These are phyloP conservation scores for Homarus gammarus DNA, from an alignment of 2,888 invertebrate species.

Conservation along the genomic window DNA sequence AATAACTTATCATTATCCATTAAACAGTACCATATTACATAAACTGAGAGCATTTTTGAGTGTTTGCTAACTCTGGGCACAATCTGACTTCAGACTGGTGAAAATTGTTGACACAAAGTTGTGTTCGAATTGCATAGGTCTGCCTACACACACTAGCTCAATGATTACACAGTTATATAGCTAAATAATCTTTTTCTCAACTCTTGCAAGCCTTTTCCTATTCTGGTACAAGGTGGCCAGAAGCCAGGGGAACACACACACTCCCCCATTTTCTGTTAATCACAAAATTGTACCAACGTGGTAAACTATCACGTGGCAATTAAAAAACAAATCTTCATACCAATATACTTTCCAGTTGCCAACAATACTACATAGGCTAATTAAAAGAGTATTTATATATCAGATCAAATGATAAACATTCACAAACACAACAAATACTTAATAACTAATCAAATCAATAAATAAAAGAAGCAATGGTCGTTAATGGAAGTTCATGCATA, in stretches of 20 bases:
- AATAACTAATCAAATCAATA: slow-evolving; percentile 45
- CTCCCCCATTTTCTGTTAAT: too few relatives aligned
- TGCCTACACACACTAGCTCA: too few relatives aligned
- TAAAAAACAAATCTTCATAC: background rate
- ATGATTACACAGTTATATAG: too few relatives aligned
- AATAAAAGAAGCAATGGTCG: slow-evolving; percentile 31
- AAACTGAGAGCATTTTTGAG: too few relatives aligned
- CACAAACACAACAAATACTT: slow-evolving; percentile 64
- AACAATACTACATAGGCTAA: slow-evolving; percentile 30
- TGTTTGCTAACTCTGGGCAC: too few relatives aligned
- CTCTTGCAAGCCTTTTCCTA: too few relatives aligned
- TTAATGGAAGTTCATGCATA: slow-evolving; percentile 16
- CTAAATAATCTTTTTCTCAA: too few relatives aligned
- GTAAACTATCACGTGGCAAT: background rate
- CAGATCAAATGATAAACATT: slow-evolving; percentile 66
- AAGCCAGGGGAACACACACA: too few relatives aligned
- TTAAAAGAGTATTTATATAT: slow-evolving; percentile 43
- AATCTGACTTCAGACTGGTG: too few relatives aligned
- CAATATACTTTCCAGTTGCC: slow-evolving; percentile 25
- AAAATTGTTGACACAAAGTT: too few relatives aligned
- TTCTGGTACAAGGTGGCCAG: too few relatives aligned
- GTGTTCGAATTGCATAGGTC: too few relatives aligned
- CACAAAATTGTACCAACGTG: background rate
- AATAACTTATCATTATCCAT: background rate
- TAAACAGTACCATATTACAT: background rate